A percentile compares a stretch with the other conserved stretches of the same genome.
Evolutionary conservation across 2,113 vertebrate genomes (phyloP).

Genomic region (Ranitomeya imitator): DNA sequence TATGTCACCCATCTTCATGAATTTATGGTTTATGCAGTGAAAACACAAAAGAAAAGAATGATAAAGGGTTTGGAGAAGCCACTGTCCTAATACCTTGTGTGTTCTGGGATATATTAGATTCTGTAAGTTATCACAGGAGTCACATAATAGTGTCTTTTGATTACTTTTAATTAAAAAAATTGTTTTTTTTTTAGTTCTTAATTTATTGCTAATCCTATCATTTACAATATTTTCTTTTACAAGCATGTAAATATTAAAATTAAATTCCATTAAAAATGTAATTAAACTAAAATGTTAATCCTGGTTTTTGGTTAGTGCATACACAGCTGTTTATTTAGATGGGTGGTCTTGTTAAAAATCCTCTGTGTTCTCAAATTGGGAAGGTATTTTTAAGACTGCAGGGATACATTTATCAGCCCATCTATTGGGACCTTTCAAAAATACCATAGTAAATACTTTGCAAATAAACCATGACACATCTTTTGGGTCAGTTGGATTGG

Average conservation of each 20-base stretch:
- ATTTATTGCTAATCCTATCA: conserved; percentile 42
- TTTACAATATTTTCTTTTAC: conserved; percentile 37
- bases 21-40: conserved; percentile 43
- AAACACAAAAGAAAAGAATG: conserved; percentile 41
- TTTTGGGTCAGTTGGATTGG: no score
- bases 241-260: conserved; percentile 26
- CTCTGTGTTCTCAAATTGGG: neutral
- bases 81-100: conserved; percentile 27
- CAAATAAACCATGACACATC: no score
- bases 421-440: no score
- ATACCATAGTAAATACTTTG: no score
- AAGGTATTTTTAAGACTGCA: no score
- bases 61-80: conserved; percentile 44
- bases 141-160: conserved; percentile 42
- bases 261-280: conserved; percentile 25
- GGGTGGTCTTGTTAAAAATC: neutral
- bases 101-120: conserved; percentile 9
- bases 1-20: conserved; percentile 42
- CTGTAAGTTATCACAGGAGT: neutral
- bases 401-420: no score
- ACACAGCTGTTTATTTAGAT: neutral
- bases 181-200: conserved; percentile 41
- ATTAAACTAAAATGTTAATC: conserved; percentile 49
- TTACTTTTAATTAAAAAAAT: conserved; percentile 47
- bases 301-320: conserved; percentile 30